phyloP scores from a whole-genome alignment of 2,888 invertebrate genomes.

The Maniola hyperantus region DNA sequence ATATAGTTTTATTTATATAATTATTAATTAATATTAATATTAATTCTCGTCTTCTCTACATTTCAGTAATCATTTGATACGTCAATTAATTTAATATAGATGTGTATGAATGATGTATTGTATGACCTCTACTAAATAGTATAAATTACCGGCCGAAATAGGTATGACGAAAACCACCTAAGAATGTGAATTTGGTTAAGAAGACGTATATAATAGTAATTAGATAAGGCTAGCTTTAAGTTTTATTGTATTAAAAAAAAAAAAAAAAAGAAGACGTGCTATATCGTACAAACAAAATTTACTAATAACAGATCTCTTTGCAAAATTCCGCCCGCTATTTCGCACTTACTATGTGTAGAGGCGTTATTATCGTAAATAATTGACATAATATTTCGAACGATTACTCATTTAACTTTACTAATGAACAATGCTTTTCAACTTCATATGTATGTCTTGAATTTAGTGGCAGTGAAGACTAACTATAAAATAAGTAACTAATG shows the following conservation, averaged over 20 bases:
- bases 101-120: too few relatives aligned
- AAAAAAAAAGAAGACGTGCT: background rate
- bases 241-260: too few relatives aligned
- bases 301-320: background rate
- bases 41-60: constrained; percentile 50
- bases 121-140: background rate
- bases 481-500: background rate
- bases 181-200: background rate
- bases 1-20: constrained; percentile 42
- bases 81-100: constrained; percentile 51
- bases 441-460: constrained; percentile 47
- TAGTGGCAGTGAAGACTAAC: constrained; percentile 36
- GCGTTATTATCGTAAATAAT: constrained; percentile 41
- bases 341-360: background rate
- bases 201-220: too few relatives aligned
- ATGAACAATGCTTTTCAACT: constrained; percentile 45
- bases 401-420: constrained; percentile 48
- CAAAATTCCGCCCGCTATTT: background rate
- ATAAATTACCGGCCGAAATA: background rate
- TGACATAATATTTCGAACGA: constrained; percentile 50
- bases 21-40: constrained; percentile 46
- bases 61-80: constrained; percentile 56
- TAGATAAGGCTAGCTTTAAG: too few relatives aligned
- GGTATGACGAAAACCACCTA: background rate
- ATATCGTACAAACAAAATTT: background rate